Conservation (phyloP, 2,113 vertebrate genomes). For the Anarhynchus alexandrinus region DNA sequence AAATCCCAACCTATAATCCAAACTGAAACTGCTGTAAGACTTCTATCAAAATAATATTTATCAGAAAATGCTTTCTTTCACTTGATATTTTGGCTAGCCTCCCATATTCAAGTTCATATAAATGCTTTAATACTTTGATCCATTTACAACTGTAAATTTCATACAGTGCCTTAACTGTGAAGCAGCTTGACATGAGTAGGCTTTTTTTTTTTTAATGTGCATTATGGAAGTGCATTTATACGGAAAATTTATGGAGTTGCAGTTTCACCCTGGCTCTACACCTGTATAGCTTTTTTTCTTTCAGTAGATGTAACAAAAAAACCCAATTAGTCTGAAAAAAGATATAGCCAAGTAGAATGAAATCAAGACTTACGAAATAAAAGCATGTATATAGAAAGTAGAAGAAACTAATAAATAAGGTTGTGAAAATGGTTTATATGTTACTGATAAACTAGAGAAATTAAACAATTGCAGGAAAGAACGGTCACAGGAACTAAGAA, state of each 20-base stretch:
- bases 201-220: neutral
- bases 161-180: neutral
- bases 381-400: neutral
- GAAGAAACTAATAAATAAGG: neutral
- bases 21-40: neutral
- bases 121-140: slow-evolving; percentile 15
- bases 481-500: neutral
- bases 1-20: neutral
- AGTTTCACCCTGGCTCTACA: neutral
- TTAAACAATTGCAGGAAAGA: neutral
- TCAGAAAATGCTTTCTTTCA: slow-evolving; percentile 13
- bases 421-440: neutral
- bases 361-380: neutral
- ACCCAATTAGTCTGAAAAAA: neutral
- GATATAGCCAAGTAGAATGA: neutral
- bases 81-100: neutral
- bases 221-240: neutral
- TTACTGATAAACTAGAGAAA: neutral
- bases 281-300: neutral
- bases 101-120: neutral
- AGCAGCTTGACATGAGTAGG: neutral
- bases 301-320: neutral
- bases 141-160: neutral
- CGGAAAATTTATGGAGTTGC: neutral
- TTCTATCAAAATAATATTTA: neutral